Base-by-base conservation (phyloP, 23 tunicate species). In the Oikopleura vanhoeffeni region DNA sequence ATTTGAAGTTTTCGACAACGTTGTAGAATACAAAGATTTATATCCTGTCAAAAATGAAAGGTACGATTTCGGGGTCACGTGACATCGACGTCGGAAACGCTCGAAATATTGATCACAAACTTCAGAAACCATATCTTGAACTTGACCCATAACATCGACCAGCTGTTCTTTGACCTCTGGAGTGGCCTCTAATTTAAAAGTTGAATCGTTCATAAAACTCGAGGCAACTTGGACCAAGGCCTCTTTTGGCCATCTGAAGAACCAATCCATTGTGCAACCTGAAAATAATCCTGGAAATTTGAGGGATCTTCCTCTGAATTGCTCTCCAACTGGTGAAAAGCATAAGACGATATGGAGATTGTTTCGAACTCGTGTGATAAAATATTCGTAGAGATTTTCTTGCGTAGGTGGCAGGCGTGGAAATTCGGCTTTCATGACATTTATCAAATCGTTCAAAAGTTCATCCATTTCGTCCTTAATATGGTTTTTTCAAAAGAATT, bases 181-280 rank as follows among this genome's bases (percentile, higher is more conserved):
- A 40, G 89, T 89, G 83, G 94, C 90, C 76, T 93, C 98, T 18
- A 93, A 87, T 85, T 88, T 86, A 84, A 87, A 93, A 87, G 57
- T 86, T 38, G 87, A 83, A 18, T 49, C 60, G 18, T 49, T 49
- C 83, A 93, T 86, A 83, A 93, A 93, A 67, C 88, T 88, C 57
- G 88, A 87, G 0, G 98, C 98, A 41, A 93, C 98, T 75, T 93
- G 98, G 0, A 93, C 86, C 40, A 93, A 85, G 24, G 98, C 98
- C 36, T 93, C 98, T 0, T 89, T 84, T 4, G 98, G 98, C 98
- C 98, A 93, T 0, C 98, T 83, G 32, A 93, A 87, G 87, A 93
- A 93, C 98, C 98, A 93, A 84, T 93, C 98, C 98, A 93, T 93
- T n/a, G 98, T 93, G 85, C 98, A 93, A 28, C 98, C 98, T 40